Conservation (phyloP, 2,888 invertebrate genomes). For the Scaptomyza caliginosa region DNA sequence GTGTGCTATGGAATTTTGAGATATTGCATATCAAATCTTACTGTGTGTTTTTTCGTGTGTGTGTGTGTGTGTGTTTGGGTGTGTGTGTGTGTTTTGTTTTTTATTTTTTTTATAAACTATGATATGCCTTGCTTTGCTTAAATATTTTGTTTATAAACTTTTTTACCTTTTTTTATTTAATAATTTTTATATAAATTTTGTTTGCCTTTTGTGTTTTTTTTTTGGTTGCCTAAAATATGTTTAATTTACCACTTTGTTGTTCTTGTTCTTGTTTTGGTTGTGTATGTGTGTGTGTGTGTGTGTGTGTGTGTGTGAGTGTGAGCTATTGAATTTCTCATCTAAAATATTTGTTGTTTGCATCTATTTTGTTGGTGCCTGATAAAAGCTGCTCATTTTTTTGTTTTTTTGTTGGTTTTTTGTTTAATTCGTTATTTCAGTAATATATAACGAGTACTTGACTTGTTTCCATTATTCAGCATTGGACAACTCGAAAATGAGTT, state of each 20-base stretch:
- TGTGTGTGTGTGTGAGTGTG: constrained; percentile 42
- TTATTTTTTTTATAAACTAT: constrained; percentile 89
- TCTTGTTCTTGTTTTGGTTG: constrained; percentile 17
- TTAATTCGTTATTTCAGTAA: constrained; percentile 32
- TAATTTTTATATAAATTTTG: constrained; percentile 66
- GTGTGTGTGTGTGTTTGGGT: constrained; percentile 21
- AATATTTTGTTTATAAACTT: constrained; percentile 62
- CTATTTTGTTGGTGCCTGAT: constrained; percentile 63
- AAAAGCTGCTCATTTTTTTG: constrained; percentile 58
- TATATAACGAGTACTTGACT: constrained; percentile 43
- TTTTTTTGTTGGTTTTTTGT: constrained; percentile 32
- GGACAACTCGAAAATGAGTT: constrained; percentile 73
- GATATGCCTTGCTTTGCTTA: constrained; percentile 90
- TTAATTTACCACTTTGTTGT: constrained; percentile 49
- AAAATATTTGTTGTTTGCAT: constrained; percentile 61
- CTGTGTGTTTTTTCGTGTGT: constrained; percentile 14
- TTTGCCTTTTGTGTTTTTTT: constrained; percentile 40
- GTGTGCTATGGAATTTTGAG: constrained; percentile 30
- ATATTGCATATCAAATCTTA: constrained; percentile 19
- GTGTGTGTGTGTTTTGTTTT: constrained; percentile 17
- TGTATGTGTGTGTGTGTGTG: constrained; percentile 36
- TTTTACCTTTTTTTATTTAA: constrained; percentile 60
- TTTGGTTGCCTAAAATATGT: constrained; percentile 79
- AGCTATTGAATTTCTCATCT: constrained; percentile 43
- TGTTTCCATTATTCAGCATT: constrained; percentile 66